Base-by-base conservation (phyloP, 2,888 invertebrate species). In the Acleris emargana region DNA sequence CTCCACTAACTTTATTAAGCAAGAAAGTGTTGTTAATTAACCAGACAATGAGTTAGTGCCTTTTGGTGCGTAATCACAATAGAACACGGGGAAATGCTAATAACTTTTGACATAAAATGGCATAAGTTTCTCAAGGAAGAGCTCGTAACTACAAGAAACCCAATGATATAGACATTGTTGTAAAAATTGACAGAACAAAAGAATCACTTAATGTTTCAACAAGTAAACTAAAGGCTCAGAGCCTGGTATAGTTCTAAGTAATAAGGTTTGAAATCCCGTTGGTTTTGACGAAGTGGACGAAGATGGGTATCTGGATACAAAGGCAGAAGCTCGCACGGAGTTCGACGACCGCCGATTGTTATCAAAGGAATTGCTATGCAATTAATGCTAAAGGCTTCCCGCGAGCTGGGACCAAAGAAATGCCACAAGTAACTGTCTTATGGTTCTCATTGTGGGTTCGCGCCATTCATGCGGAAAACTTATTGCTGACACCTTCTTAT, bases 291-390 rank as follows among this genome's bases (percentile, higher is more conserved):
- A 63, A 55, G 67, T 62, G 68, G 66, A 67, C 67, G 64, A 66
- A 68, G 79, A 80, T 80, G 70, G 67, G 64, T 76, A 82, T 81
- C 79, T 67, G 49, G 7, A 68, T 70, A 79, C 69, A 77, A 80
- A 70, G 76, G 73, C 77, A 81, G 79, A 83, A 82, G 82, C 84
- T 87, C 86, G 80, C 87, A 85, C 82, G 83, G 38, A 74, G 88
- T 83, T 88, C 86, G 75, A 74, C 80, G 87, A 82, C 87, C 86
- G 81, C 70, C 68, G 83, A 87, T 87, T 81, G 80, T 83, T 85
- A 86, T 88, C 86, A 75, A 75, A 66, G 74, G 82, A 80, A 85
- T 83, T 73, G 76, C 82, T 78, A 73, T 76, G 80, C 80, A 87
- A 87, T 88, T 87, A 88, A 81, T 76, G 76, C 76, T 75, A 82